These are phyloP conservation scores for Steinernema feltiae DNA, from an alignment of 1,140 invertebrate genomes.

Conservation along the genomic window DNA sequence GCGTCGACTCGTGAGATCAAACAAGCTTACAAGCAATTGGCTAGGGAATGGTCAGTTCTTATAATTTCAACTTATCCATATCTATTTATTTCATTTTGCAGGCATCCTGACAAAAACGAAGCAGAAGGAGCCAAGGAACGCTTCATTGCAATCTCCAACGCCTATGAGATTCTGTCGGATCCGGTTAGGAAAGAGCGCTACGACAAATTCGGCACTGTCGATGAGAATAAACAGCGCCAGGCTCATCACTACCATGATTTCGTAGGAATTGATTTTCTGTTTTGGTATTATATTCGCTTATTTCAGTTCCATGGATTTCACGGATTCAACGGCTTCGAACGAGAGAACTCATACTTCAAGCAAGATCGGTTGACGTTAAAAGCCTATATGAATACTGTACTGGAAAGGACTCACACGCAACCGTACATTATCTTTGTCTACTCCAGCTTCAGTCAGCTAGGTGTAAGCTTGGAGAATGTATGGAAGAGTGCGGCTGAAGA, in stretches of 20 bases:
- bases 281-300: neutral
- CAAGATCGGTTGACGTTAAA: constrained; percentile 44
- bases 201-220: constrained; percentile 35
- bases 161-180: constrained; percentile 51
- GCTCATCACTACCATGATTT: constrained; percentile 18
- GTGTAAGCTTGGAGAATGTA: constrained; percentile 40
- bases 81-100: constrained; percentile 20
- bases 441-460: constrained; percentile 46
- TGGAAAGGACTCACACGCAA: constrained; percentile 45
- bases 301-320: constrained; percentile 45
- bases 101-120: constrained; percentile 55
- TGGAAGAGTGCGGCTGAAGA: constrained; percentile 49
- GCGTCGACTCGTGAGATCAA: constrained; percentile 50
- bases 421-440: constrained; percentile 51
- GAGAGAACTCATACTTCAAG: constrained; percentile 35
- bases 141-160: constrained; percentile 49
- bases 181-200: constrained; percentile 46
- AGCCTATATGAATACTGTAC: constrained; percentile 43
- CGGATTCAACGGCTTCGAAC: constrained; percentile 38
- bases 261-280: too few species aligned
- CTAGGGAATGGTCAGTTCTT: constrained; percentile 46
- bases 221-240: constrained; percentile 19
- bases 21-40: constrained; percentile 50
- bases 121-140: constrained; percentile 44
- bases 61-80: constrained; percentile 12